Conservation (phyloP, 2,797 vertebrate species). For the Rhinogobio ventralis region DNA sequence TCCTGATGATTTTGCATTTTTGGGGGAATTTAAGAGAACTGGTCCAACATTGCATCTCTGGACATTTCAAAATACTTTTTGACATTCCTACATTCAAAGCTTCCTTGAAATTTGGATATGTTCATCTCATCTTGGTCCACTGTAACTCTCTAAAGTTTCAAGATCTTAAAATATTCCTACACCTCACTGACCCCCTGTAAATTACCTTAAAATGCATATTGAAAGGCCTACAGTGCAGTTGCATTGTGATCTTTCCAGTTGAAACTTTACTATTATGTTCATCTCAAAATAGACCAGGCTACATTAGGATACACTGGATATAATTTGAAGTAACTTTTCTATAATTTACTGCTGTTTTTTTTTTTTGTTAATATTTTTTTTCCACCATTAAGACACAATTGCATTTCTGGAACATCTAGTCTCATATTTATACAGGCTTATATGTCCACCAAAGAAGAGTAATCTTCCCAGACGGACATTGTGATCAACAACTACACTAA, state of each 20-base stretch:
- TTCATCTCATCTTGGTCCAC: neutral
- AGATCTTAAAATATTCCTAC: neutral
- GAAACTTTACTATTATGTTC: neutral
- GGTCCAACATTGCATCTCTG: neutral
- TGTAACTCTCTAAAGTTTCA: neutral
- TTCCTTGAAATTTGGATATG: neutral
- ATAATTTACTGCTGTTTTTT: neutral
- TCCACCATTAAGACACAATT: neutral
- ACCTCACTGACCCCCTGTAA: neutral
- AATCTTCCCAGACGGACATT: neutral
- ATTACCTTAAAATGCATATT: neutral
- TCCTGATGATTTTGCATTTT: neutral
- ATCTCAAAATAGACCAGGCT: neutral
- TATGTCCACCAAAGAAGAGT: neutral
- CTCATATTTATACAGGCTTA: neutral
- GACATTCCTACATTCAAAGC: neutral
- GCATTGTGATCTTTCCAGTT: no score
- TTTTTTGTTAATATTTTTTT: neutral
- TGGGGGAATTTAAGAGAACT: neutral
- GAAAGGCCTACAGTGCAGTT: no score
- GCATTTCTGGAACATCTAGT: neutral
- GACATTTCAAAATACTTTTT: neutral
- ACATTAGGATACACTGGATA: neutral
- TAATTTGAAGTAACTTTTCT: neutral
- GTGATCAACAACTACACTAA: constrained; percentile 2